These are phyloP conservation scores for Apamea monoglypha DNA, from an alignment of 2,888 invertebrate genomes.

Conservation along the genomic window DNA sequence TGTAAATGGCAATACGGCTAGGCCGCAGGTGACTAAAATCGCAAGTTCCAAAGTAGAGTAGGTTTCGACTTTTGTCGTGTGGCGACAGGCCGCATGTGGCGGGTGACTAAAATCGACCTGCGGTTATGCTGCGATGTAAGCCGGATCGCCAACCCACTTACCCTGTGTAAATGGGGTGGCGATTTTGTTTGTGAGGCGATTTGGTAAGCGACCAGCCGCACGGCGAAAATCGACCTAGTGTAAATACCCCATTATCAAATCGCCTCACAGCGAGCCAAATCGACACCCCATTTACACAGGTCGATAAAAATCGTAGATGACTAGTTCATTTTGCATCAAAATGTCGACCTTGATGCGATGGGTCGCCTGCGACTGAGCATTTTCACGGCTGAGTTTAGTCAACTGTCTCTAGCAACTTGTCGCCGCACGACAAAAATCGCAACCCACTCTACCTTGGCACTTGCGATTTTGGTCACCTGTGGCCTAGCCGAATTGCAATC, in stretches of 20 bases:
- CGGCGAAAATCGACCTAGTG: neutral
- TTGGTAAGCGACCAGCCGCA: too few relatives aligned
- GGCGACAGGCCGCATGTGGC: too few relatives aligned
- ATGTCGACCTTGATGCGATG: neutral
- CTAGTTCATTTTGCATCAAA: neutral
- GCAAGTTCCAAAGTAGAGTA: neutral
- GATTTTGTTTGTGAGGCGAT: neutral
- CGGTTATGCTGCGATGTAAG: too few relatives aligned
- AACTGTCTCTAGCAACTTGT: too few relatives aligned
- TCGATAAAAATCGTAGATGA: neutral
- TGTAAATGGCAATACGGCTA: neutral
- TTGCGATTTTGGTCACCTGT: neutral
- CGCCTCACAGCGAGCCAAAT: too few relatives aligned
- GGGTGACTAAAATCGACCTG: too few relatives aligned
- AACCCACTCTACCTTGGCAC: too few relatives aligned
- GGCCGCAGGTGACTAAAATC: neutral
- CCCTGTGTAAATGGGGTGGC: neutral
- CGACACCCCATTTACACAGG: too few relatives aligned
- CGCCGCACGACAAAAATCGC: neutral
- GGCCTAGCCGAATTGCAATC: neutral
- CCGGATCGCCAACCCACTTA: too few relatives aligned
- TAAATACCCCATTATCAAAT: too few relatives aligned
- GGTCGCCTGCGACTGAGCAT: conserved; percentile 58
- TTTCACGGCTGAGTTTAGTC: conserved; percentile 45
- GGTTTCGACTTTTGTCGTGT: neutral